A percentile compares a stretch with the other conserved stretches of the same genome.
Conservation (phyloP, 2,797 vertebrate species). For the Gambusia yucatana region DNA sequence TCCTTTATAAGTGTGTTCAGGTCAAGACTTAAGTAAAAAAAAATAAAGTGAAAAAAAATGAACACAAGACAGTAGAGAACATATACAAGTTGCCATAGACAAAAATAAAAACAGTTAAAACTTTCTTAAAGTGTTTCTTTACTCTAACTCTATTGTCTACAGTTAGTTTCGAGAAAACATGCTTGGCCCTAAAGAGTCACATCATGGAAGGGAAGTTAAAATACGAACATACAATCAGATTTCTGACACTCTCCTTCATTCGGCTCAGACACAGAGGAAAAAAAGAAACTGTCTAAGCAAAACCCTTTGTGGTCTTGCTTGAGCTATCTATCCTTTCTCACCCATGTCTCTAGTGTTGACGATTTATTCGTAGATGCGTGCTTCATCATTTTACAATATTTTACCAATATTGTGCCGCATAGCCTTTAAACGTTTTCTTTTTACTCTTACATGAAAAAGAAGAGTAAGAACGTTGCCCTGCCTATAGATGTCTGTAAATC, state of each 20-base stretch:
- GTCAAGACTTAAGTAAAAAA: neutral
- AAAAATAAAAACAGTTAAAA: no score
- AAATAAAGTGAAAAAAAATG: neutral
- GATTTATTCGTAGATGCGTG: neutral
- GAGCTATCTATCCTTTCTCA: neutral
- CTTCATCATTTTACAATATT: neutral
- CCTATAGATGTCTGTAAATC: slow-evolving; percentile 20
- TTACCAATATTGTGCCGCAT: neutral
- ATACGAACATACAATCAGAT: neutral
- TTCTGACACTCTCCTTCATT: neutral
- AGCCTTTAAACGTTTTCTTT: neutral
- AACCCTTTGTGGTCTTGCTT: neutral
- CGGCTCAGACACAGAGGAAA: neutral
- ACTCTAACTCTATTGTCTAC: neutral
- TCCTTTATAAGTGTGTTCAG: neutral
- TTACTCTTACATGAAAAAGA: neutral
- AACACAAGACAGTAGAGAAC: neutral
- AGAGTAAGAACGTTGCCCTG: slow-evolving; percentile 16
- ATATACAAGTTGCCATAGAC: neutral
- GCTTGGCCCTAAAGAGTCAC: neutral
- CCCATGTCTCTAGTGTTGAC: neutral
- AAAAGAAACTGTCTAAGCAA: neutral
- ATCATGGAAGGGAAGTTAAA: neutral
- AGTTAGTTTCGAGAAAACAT: neutral
- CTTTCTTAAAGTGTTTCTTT: neutral